phyloP scores from a whole-genome alignment of 2,797 vertebrate genomes.

The Calcarius lapponicus region DNA sequence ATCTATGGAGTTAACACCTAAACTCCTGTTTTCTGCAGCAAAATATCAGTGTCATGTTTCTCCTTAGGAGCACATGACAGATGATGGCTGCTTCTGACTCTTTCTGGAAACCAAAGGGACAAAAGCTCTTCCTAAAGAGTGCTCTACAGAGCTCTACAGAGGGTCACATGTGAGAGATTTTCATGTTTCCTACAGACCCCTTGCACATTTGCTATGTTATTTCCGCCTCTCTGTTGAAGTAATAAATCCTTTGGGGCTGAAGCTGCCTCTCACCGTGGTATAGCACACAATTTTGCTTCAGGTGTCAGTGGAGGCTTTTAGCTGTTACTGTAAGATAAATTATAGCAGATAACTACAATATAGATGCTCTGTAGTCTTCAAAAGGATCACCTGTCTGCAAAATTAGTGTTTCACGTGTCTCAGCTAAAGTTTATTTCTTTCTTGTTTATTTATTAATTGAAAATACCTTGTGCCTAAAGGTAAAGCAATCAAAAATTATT shows the following conservation, averaged over 20 bases:
- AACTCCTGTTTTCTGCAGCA: neutral
- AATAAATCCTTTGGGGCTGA: neutral
- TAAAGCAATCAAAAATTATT: neutral
- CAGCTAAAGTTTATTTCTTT: neutral
- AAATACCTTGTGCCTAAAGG: neutral
- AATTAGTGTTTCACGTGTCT: neutral
- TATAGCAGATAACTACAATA: neutral
- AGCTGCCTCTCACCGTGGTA: neutral
- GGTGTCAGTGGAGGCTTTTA: neutral
- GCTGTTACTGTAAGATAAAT: neutral
- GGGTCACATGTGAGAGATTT: neutral
- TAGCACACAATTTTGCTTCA: neutral
- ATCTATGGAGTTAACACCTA: neutral
- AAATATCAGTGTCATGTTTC: neutral
- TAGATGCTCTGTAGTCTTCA: neutral
- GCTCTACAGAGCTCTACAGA: neutral
- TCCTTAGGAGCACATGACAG: neutral
- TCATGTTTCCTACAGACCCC: neutral
- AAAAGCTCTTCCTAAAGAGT: neutral
- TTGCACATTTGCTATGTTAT: neutral
- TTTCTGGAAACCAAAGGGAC: neutral
- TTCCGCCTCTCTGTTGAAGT: neutral
- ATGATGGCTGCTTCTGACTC: neutral
- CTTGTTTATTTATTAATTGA: neutral
- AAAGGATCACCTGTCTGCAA: neutral